Evolutionary conservation across 2,113 vertebrate genomes (phyloP), one percentile per base, ranked within the genome.

Genomic region (Gallinago paraguaiae): DNA sequence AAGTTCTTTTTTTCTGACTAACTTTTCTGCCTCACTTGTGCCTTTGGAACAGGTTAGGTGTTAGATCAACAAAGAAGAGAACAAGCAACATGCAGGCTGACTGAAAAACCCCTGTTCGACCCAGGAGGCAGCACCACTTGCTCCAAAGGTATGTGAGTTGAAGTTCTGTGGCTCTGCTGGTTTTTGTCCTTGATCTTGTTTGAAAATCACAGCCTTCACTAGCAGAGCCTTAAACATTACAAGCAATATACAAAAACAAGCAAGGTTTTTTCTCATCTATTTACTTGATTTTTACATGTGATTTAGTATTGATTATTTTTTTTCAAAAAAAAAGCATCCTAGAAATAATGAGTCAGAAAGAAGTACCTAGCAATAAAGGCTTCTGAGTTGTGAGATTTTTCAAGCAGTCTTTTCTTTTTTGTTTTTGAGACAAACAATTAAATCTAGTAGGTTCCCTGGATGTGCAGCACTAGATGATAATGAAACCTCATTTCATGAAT

Each of bases 121-220:
- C 87, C 35, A 39, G 24, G 61, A 90, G 61, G 43, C n/a, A 79
- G 71, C 57, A 74, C 2, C 30, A 46, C 41, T 80, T 72, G 43
- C 63, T 90, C 71, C 37, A 83, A 67, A 94, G 93, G 94, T 91
- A 91, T 13, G 89, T 90, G 33, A 89, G 22, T 6, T 82, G 24
- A 84, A 45, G 7, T 82, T 90, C 53, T 82, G 27, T 60, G 61
- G 31, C 23, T 92, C 57, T 68, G 46, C 33, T 85, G 41, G 15
- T 76, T 94, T 93, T 87, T 50, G 54, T 33, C 14, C 41, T 79
- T 77, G 37, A 79, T 35, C 22, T 17, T 59, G 33, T 45, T 90
- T 5, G 10, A 91, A 89, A 53, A 78, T 82, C 10, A 76, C 12
- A 75, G 30, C 6, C 50, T 91, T 90, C 53, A 8, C 37, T 61